Evolutionary conservation across 1,140 invertebrate genomes (phyloP), one percentile per base, ranked within the genome.

Genomic region (Drosophila repleta): DNA sequence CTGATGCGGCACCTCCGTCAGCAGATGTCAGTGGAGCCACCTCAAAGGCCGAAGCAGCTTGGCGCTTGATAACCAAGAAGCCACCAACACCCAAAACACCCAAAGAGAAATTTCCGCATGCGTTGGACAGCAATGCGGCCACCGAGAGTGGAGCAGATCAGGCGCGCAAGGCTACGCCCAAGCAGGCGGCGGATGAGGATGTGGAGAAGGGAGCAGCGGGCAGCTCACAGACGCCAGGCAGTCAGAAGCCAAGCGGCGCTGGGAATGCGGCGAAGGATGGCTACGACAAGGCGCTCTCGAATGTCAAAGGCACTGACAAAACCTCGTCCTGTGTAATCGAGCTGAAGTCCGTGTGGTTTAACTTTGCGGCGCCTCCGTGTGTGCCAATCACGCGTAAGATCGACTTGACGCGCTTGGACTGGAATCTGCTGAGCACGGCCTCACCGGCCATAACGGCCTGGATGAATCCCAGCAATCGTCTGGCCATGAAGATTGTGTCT

Each of bases 371-470:
- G 0, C 98, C 98, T 1, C 98, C 98, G 0, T 94, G 97, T 72
- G 97, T 97, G 13, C 97, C 98, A 0, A 98, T 98, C 35, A 98
- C 97, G 0, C 94, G 96, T 51, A 98, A 98, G 93, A 98, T 98
- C 64, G 98, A 99, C 92, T 98, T 97, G 85, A 99, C 97, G 0
- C 95, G 96, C 78, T 92, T 98, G 62, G 98, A 99, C 92, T 99
- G 98, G 98, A 99, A 99, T 93, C 92, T 99, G 17, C 91, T 99
- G 20, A 98, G 97, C 91, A 99, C 98, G 4, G 97, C 97, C 6
- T 98, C 97, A 0, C 98, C 98, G 0, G 97, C 97, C 0, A 99
- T 99, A 64, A 98, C 98, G 90, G 97, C 98, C 0, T 99, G 98
- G 98, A 96, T 99, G 95, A 99, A 98, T 93, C 97, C 97, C 0